Evolutionary conservation across 2,113 vertebrate species (phyloP).

Genomic region (Brachionichthys hirsutus): DNA sequence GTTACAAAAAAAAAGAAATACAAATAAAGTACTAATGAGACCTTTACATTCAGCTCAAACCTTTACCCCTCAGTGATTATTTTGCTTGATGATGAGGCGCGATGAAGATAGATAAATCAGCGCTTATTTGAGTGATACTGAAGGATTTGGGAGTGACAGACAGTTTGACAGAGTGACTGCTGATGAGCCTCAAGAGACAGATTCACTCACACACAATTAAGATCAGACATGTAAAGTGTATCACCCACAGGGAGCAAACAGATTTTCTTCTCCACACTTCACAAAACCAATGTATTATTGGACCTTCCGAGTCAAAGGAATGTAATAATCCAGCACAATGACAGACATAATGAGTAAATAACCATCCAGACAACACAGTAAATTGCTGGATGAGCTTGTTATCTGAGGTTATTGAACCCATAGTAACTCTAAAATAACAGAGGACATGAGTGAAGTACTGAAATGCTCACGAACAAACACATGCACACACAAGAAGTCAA

Average conservation of each 20-base stretch:
- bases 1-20: slow-evolving; percentile 31
- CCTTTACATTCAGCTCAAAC: slow-evolving; percentile 36
- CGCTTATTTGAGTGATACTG: slow-evolving; percentile 25
- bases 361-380: slow-evolving; percentile 1
- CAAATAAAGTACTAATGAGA: slow-evolving; percentile 22
- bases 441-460: neutral
- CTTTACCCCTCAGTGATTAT: slow-evolving; percentile 56
- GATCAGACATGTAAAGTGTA: neutral
- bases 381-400: neutral
- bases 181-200: slow-evolving; percentile 11
- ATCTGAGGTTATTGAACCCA: neutral
- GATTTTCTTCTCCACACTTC: too few relatives aligned
- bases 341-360: too few relatives aligned
- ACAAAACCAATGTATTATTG: too few relatives aligned
- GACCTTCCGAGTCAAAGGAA: too few relatives aligned
- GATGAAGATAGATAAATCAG: slow-evolving; percentile 43
- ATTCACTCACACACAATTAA: neutral
- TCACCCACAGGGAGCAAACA: too few relatives aligned
- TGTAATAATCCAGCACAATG: too few relatives aligned
- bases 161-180: slow-evolving; percentile 19
- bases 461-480: neutral
- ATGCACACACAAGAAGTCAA: neutral
- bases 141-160: slow-evolving; percentile 27
- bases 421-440: neutral
- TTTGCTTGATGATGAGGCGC: slow-evolving; percentile 45